Evolutionary conservation across 1,140 invertebrate species (phyloP), one percentile per base, ranked within the genome.

Genomic region (Scylla paramamosain): DNA sequence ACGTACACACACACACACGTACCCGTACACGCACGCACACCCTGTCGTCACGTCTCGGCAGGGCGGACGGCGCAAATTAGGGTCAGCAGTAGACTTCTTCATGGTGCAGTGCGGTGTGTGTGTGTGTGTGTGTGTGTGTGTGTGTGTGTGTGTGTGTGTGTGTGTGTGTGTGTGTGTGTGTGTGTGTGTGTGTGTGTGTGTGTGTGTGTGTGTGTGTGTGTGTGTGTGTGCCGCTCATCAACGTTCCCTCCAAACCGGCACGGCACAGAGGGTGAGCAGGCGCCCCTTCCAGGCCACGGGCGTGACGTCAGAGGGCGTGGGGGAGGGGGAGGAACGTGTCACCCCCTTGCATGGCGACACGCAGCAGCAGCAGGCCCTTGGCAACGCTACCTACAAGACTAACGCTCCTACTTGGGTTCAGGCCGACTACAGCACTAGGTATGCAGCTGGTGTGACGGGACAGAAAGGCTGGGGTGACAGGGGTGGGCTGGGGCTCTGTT

Each of bases 71-170:
- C 52, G 52, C 39, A 77, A 77, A 77, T 77, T 77, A 77, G 67
- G 67, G n/a, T n/a, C 67, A 77, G 67, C 67, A 77, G 67, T 77
- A 77, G n/a, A 25, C 67, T 77, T n/a, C 67, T n/a, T 77, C 67
- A 77, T 77, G 67, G 67, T 77, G 67, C 67, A 77, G 67, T 77
- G 67, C 67, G 67, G 67, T 77, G 67, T n/a, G 67, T 77, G 20
- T 77, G 52, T 59, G 52, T 59, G 52, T 59, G 52, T 59, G 52
- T 59, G 52, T 59, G 52, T 59, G 52, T 59, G 52, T 59, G 52
- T 59, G 52, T 59, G 52, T 59, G 52, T 59, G 52, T 59, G 52
- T 59, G 52, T 59, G 67, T 77, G 67, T 77, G 67, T 77, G 67
- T 77, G 67, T 77, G 25, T 59, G 52, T 59, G 52, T 59, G 52